Percentiles rank a stretch among this genome's conserved stretches.
These are phyloP conservation scores for Amphimallon solstitiale DNA, from an alignment of 2,888 invertebrate genomes.

Conservation along the genomic window DNA sequence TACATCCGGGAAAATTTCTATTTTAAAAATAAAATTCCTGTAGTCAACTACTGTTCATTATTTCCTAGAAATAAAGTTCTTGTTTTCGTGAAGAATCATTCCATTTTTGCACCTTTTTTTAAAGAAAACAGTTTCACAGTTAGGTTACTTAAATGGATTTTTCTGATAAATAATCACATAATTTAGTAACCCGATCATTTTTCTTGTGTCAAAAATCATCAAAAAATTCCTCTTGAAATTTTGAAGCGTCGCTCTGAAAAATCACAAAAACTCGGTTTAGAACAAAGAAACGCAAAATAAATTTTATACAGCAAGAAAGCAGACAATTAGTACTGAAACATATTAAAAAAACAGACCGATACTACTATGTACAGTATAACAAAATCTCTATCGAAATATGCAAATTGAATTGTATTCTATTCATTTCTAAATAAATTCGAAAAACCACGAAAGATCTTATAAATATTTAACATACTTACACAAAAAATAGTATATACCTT, in stretches of 20 bases:
- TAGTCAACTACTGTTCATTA: not conserved
- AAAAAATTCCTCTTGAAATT: not conserved
- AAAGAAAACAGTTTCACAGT: conserved; percentile 4
- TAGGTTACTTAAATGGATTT: conserved; percentile 3
- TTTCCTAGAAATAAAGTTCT: not conserved
- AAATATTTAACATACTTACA: not conserved
- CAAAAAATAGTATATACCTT: conserved; percentile 5
- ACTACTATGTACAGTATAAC: not conserved
- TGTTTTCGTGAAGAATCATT: not conserved
- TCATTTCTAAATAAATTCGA: not conserved
- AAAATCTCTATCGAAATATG: conserved; percentile 6
- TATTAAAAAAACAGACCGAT: not conserved
- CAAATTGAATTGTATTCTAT: conserved; percentile 4
- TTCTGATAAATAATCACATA: too few species aligned
- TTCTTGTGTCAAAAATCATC: not conserved
- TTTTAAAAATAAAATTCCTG: not conserved
- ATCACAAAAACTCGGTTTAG: not conserved
- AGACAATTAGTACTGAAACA: conserved; percentile 6
- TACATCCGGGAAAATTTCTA: not conserved
- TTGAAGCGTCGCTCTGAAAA: not conserved
- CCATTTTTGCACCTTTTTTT: not conserved
- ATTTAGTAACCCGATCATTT: too few species aligned
- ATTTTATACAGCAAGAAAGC: not conserved
- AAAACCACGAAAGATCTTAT: not conserved
- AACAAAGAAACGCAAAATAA: not conserved